Evolutionary conservation across 2,888 invertebrate genomes (phyloP), one percentile per base, ranked within the genome.

Genomic region (Aphodius granarius): DNA sequence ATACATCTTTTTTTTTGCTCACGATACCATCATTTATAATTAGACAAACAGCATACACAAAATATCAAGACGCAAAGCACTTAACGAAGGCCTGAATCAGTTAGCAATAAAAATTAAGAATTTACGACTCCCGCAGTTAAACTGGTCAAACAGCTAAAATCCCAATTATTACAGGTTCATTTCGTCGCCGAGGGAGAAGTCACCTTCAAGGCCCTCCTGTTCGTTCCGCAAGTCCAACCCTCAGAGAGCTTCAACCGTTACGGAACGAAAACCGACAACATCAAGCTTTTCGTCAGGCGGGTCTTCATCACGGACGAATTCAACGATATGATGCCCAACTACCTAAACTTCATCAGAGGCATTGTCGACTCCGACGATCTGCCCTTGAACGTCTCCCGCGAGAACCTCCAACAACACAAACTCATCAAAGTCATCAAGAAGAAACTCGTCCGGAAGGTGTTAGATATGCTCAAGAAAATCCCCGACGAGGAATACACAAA

Each of bases 221-320:
- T 94, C 89, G 94, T 99, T 79, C 99, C 99, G 66, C 93, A 93
- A 86, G 91, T 92, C 62, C 95, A 97, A 85, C 98, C 98, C 0
- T 90, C 93, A 9, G 99, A 99, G 86, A 94, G 94, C 83, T 99
- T 99, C 91, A 97, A 97, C 88, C 93, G 93, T 85, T 99, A 99
- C 86, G 99, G 98, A 82, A 95, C 97, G 80, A 95, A 95, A 85
- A 93, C 94, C 3, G 98, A 98, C 87, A 94, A 96, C 88, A 98
- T 98, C 84, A 98, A 98, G 88, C 90, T 99, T 78, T 99, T 97
- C 88, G 99, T 99, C 75, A 92, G 99, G 77, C 92, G 99, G 78
- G 99, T 99, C 16, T 99, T 99, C 89, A 99, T 99, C 88, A 99
- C 99, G 6, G 99, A 99, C 87, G 97, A 99, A 89, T 99, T 99